Evolutionary conservation across 64 coral and sea anemone species (phyloP).

Genomic region (Montipora efflorescens): DNA sequence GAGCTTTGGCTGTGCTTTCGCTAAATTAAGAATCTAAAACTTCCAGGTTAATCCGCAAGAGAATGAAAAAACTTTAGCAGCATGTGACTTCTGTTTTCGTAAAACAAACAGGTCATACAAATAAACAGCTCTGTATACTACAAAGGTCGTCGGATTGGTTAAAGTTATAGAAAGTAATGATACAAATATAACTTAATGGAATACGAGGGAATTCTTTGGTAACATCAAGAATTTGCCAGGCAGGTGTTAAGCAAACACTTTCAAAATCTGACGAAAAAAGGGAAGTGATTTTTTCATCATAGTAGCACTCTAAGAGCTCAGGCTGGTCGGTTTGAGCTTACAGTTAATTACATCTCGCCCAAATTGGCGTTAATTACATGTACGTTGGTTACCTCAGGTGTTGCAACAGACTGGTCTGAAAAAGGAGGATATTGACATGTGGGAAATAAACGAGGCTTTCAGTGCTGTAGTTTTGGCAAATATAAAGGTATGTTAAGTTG

Average conservation of each 20-base stretch:
- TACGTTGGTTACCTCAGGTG: constrained; percentile 46
- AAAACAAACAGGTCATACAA: constrained; percentile 4
- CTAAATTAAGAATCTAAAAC: not conserved
- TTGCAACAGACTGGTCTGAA: constrained; percentile 80
- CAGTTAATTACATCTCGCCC: too few species aligned
- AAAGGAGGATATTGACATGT: constrained; percentile 94
- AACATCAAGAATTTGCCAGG: too few species aligned
- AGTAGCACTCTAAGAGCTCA: too few species aligned
- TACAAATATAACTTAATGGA: not conserved
- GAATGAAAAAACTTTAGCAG: constrained; percentile 14
- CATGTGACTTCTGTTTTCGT: not conserved
- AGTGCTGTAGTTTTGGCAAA: constrained; percentile 96
- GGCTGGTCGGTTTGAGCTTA: too few species aligned
- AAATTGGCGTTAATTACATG: too few species aligned
- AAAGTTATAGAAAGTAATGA: not conserved
- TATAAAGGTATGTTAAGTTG: constrained; percentile 74
- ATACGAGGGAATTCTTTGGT: too few species aligned
- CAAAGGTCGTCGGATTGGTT: not conserved
- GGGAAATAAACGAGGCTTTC: constrained; percentile 99
- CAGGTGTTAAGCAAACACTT: too few species aligned
- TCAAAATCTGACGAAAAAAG: too few species aligned
- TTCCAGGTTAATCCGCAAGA: not conserved
- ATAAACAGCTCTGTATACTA: not conserved
- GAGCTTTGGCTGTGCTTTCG: not conserved
- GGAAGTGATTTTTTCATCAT: too few species aligned